Evolutionary conservation across 1,140 invertebrate species (phyloP).

Genomic region (Zaprionus vittiger): DNA sequence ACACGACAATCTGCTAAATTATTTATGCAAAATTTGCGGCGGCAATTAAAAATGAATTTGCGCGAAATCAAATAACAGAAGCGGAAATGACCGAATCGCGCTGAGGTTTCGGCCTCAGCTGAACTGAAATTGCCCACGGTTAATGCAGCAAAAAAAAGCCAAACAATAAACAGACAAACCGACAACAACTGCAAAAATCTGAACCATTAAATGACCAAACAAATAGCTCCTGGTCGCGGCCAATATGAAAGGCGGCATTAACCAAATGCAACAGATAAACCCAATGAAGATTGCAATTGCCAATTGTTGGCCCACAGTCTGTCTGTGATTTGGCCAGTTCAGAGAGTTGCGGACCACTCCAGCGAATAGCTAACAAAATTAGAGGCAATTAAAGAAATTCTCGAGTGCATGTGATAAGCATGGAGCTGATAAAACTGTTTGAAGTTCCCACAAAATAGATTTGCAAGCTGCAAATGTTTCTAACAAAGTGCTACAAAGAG

Average conservation of each 20-base stretch:
- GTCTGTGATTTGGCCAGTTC: constrained; percentile 28
- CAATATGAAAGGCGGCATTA: constrained; percentile 57
- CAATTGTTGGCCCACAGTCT: constrained; percentile 54
- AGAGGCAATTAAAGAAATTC: constrained; percentile 75
- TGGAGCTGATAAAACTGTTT: constrained; percentile 59
- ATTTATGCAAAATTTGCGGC: constrained; percentile 10
- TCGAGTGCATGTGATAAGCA: constrained; percentile 57
- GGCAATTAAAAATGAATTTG: constrained; percentile 46
- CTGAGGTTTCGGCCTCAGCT: constrained; percentile 19
- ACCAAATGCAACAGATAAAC: constrained; percentile 64
- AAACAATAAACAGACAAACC: background rate
- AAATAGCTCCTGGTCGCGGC: constrained; percentile 27
- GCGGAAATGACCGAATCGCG: constrained; percentile 39
- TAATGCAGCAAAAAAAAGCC: constrained; percentile 5
- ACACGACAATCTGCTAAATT: constrained; percentile 32
- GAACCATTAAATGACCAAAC: constrained; percentile 21
- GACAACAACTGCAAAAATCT: background rate
- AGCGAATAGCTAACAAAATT: constrained; percentile 50
- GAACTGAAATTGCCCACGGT: background rate
- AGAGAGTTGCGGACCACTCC: background rate
- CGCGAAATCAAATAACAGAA: background rate
- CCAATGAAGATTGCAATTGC: constrained; percentile 66
- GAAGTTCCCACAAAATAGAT: constrained; percentile 43
- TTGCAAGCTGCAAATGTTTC: constrained; percentile 18
- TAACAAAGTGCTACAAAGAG: constrained; percentile 7